Evolutionary conservation across 92 coral and sea anemone species (phyloP), one percentile per base, ranked within the genome.

Genomic region (Zoanthus gigantus): DNA sequence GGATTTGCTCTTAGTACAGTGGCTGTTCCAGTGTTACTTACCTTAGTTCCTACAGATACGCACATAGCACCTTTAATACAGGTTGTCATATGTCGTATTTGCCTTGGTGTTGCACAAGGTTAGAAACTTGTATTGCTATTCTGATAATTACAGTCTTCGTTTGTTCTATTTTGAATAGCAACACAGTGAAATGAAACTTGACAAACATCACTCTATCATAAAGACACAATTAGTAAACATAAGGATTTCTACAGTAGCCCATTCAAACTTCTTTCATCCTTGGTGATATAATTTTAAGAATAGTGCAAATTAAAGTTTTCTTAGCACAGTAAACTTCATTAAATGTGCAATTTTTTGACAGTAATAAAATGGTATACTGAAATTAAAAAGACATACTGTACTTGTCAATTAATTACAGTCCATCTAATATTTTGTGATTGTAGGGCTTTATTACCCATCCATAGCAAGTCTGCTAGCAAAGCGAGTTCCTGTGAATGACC

Each of bases 401-500:
- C 42, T 37, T 37, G 42, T 2, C 42, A 2, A 37, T 37, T 37
- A 37, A 37, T 37, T 37, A 37, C 42, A 37, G 42, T 37, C 4
- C 4, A 37, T 37, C 3, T 37, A 37, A 37, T 37, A 37, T 50
- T 50, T 50, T 50, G 56, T 50, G 15, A 29, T 31, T 69, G 30
- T 29, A 82, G 97, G 97, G 0, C 73, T 93, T 13, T 94, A 65
- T 56, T 89, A 78, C 53, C 95, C 95, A 57, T 83, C 97, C 0
- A 86, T 88, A 66, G 94, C 91, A 50, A 94, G 97, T 82, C 74
- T 94, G 13, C 85, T 92, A 61, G 97, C 92, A 46, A 94, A 92
- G 56, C 80, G 88, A 75, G 76, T 94, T 15, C 95, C 94, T 74
- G 84, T 87, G 6, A 88, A 83, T 71, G 93, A 92, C 10, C 88